phyloP scores from a whole-genome alignment of 35 echinoderm and acorn worm genomes.

The Diadema setosum region DNA sequence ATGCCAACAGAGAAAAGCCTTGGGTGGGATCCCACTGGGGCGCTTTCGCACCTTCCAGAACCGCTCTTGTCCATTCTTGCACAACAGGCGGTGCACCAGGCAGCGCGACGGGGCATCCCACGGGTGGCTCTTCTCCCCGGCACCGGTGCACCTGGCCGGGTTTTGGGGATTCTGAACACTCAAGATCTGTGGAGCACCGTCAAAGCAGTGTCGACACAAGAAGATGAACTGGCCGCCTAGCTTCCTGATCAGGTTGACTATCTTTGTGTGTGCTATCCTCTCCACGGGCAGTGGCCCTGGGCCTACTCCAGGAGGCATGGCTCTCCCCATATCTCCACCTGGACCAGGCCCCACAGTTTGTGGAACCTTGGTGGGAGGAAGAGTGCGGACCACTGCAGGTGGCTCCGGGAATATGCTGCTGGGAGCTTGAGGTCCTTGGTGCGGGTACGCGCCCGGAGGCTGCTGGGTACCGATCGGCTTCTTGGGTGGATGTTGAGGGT shows the following conservation, averaged over 20 bases:
- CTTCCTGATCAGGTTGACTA: constrained; percentile 10
- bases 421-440: neutral
- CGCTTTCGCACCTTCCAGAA: constrained; percentile 60
- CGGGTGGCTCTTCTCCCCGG: constrained; percentile 22
- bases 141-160: constrained; percentile 26
- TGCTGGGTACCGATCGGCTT: neutral
- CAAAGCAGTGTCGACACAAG: constrained; percentile 60
- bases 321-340: neutral
- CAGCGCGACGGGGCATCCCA: constrained; percentile 51
- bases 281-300: neutral
- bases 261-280: neutral
- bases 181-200: constrained; percentile 57
- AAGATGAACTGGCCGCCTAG: constrained; percentile 62
- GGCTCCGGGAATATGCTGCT: neutral
- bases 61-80: constrained; percentile 12
- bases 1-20: constrained; percentile 60
- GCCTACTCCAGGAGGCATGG: neutral
- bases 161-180: neutral
- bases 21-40: constrained; percentile 56
- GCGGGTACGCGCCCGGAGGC: neutral
- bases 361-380: neutral
- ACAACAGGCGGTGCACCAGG: constrained; percentile 27
- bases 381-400: neutral
- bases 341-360: neutral
- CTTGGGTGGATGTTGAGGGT: neutral